Percentiles rank a stretch among this genome's conserved stretches.
Conservation (phyloP, 2,888 invertebrate genomes). For the Ligdia adustata region DNA sequence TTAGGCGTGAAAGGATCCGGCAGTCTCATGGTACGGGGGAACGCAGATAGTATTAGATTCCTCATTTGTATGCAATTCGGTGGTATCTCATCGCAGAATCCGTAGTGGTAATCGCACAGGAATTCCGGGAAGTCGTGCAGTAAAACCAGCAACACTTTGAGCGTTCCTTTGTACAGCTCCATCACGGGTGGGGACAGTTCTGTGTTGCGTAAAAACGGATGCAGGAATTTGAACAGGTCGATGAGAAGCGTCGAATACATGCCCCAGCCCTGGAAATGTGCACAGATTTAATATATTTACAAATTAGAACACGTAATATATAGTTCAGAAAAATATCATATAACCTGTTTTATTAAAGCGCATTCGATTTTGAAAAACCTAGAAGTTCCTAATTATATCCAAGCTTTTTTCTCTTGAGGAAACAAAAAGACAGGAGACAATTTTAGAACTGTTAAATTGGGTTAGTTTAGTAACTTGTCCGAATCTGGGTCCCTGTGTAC, state of each 20-base stretch:
- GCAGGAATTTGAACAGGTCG: constrained; percentile 97
- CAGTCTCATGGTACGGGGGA: constrained; percentile 98
- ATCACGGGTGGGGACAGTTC: constrained; percentile 97
- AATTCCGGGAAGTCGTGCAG: constrained; percentile 99
- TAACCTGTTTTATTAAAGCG: too few species aligned
- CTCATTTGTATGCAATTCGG: constrained; percentile 99
- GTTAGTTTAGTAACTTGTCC: too few species aligned
- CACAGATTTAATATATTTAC: too few species aligned
- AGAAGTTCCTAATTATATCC: too few species aligned
- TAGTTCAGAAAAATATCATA: too few species aligned
- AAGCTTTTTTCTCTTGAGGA: too few species aligned
- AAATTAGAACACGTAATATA: too few species aligned
- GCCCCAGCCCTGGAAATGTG: constrained; percentile 94
- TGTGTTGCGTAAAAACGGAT: constrained; percentile 98
- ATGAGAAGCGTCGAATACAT: constrained; percentile 98
- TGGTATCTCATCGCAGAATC: constrained; percentile 99
- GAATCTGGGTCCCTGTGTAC: too few species aligned
- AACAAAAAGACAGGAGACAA: too few species aligned
- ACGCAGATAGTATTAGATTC: constrained; percentile 98
- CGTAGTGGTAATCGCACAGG: constrained; percentile 99
- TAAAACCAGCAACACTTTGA: constrained; percentile 96
- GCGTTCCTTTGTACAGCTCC: constrained; percentile 96
- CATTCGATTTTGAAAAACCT: too few species aligned
- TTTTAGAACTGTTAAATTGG: too few species aligned
- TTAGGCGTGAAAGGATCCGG: constrained; percentile 99